Percentiles rank a stretch among this genome's conserved stretches.
Conservation (phyloP, 2,888 invertebrate genomes). For the Limenitis camilla region DNA sequence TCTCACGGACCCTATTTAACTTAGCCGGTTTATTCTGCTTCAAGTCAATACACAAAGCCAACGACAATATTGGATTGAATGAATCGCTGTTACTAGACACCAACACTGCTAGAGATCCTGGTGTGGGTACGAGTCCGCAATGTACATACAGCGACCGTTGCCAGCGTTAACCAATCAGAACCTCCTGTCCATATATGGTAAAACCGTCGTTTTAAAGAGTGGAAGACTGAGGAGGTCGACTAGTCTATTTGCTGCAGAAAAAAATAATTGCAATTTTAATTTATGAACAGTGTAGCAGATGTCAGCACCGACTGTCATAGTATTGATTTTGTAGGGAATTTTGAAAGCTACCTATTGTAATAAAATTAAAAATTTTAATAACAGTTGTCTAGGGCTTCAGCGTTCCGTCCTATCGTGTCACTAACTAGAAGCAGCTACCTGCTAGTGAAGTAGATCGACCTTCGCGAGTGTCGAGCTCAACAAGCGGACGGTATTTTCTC, state of each 20-base stretch:
- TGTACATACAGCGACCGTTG: slow-evolving; percentile 68
- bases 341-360: slow-evolving; percentile 35
- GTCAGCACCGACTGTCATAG: slow-evolving; percentile 33
- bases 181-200: slow-evolving; percentile 88
- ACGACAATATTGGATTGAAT: slow-evolving; percentile 19
- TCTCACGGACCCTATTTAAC: slow-evolving; percentile 24
- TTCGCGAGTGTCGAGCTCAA: slow-evolving; percentile 44
- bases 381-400: slow-evolving; percentile 47
- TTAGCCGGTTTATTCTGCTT: slow-evolving; percentile 30
- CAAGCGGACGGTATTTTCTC: slow-evolving; percentile 64
- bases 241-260: slow-evolving; percentile 33
- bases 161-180: slow-evolving; percentile 77
- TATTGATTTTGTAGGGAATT: slow-evolving; percentile 39
- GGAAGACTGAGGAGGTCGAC: slow-evolving; percentile 62
- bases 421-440: slow-evolving; percentile 43
- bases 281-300: slow-evolving; percentile 38
- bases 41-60: slow-evolving; percentile 11
- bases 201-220: slow-evolving; percentile 75
- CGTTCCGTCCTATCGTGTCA: slow-evolving; percentile 56
- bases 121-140: slow-evolving; percentile 36
- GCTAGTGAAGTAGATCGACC: slow-evolving; percentile 62
- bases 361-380: slow-evolving; percentile 39
- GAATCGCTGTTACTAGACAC: slow-evolving; percentile 20
- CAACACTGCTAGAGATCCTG: slow-evolving; percentile 23
- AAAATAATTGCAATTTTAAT: slow-evolving; percentile 49